Percentiles rank a stretch among this genome's conserved stretches.
These are phyloP conservation scores for Aspidiotus destructor DNA, from an alignment of 2,888 invertebrate genomes.

Conservation along the genomic window DNA sequence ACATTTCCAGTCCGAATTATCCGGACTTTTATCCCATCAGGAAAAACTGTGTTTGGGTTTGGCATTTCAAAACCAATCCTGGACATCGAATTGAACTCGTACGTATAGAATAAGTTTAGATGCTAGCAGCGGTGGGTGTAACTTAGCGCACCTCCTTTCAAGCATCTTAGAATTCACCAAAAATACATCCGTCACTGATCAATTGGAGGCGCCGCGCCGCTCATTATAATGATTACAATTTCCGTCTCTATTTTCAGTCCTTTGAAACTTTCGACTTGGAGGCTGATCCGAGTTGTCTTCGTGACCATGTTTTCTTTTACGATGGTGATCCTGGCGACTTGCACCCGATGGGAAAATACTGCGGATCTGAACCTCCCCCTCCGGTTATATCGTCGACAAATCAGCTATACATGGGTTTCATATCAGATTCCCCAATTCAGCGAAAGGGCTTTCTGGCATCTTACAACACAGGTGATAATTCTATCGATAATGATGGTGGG, in stretches of 20 bases:
- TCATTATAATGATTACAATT: no score
- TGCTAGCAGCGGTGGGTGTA: background rate
- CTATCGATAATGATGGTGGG: no score
- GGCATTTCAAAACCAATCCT: conserved; percentile 93
- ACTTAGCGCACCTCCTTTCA: no score
- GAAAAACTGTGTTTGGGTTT: conserved; percentile 93
- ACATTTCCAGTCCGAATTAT: conserved; percentile 81
- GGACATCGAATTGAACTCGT: conserved; percentile 90
- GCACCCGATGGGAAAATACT: conserved; percentile 75
- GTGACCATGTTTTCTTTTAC: conserved; percentile 88
- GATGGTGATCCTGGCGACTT: conserved; percentile 85
- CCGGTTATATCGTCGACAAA: conserved; percentile 79
- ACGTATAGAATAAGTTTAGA: conserved; percentile 33
- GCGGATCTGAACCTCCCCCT: conserved; percentile 83
- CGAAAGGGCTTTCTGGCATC: conserved; percentile 86
- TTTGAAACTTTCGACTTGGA: conserved; percentile 93
- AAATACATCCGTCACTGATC: no score
- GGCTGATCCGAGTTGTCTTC: conserved; percentile 92
- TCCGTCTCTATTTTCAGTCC: conserved; percentile 42
- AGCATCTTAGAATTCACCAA: no score
- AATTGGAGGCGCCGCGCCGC: no score
- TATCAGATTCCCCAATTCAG: conserved; percentile 90
- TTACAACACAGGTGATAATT: conserved; percentile 70
- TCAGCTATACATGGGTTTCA: conserved; percentile 89
- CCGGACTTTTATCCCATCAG: conserved; percentile 78